These are phyloP conservation scores for Noctua comes DNA, from an alignment of 2,888 invertebrate species.

Conservation along the genomic window DNA sequence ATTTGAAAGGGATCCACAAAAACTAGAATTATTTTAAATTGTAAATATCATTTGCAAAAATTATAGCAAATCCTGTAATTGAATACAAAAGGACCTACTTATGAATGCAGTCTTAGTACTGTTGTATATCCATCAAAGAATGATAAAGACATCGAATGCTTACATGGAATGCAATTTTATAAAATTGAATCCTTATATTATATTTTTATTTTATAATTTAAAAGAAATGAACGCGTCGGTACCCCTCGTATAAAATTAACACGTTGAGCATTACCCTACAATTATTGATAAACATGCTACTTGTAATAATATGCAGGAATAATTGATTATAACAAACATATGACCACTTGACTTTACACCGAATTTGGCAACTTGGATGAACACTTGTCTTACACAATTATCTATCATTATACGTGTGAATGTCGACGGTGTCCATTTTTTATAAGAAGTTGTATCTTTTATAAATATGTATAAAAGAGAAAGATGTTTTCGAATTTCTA, in stretches of 20 bases:
- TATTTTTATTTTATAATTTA: slow-evolving; percentile 55
- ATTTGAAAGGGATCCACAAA: slow-evolving; percentile 86
- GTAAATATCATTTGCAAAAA: slow-evolving; percentile 83
- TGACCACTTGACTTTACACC: slow-evolving; percentile 83
- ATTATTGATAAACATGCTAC: slow-evolving; percentile 87
- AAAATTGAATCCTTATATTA: slow-evolving; percentile 75
- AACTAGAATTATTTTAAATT: slow-evolving; percentile 82
- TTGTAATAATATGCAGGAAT: slow-evolving; percentile 82
- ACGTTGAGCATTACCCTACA: slow-evolving; percentile 89
- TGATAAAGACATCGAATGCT: slow-evolving; percentile 81
- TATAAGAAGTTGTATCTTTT: slow-evolving; percentile 41
- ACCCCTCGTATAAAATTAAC: slow-evolving; percentile 84
- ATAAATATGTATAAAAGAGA: slow-evolving; percentile 49
- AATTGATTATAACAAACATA: slow-evolving; percentile 85
- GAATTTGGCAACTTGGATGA: slow-evolving; percentile 89
- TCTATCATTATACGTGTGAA: slow-evolving; percentile 70
- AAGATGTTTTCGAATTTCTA: slow-evolving; percentile 51
- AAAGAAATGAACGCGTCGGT: slow-evolving; percentile 75
- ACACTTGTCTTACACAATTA: slow-evolving; percentile 80
- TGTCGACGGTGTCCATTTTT: slow-evolving; percentile 59
- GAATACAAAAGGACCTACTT: slow-evolving; percentile 82
- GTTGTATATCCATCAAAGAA: slow-evolving; percentile 85
- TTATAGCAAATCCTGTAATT: slow-evolving; percentile 76
- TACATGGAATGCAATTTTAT: slow-evolving; percentile 83
- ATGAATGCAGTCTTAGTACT: slow-evolving; percentile 86